Conservation (phyloP, 1,140 invertebrate species). For the Maconellicoccus hirsutus region DNA sequence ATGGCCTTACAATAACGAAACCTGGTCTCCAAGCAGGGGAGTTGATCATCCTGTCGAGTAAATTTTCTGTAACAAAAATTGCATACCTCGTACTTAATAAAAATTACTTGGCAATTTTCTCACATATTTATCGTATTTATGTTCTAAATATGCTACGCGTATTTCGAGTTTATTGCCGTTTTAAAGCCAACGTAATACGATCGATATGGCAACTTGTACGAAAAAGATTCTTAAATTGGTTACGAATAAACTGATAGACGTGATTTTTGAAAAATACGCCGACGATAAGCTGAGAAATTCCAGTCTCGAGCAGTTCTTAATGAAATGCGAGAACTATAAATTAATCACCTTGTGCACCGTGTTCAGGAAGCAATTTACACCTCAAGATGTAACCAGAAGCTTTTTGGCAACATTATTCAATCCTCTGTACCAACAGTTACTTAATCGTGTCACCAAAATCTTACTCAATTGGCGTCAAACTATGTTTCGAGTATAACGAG, state of each 20-base stretch:
- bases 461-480: not conserved
- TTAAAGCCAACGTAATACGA: too few relatives aligned
- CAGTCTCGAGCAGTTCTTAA: not conserved
- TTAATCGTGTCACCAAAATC: not conserved
- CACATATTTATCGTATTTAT: too few relatives aligned
- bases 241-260: not conserved
- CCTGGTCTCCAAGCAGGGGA: slow-evolving; percentile 57
- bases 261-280: slow-evolving; percentile 9
- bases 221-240: not conserved
- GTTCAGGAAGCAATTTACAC: not conserved
- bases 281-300: not conserved
- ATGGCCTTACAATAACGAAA: slow-evolving; percentile 52
- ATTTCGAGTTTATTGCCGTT: too few relatives aligned
- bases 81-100: not conserved
- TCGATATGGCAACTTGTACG: not conserved
- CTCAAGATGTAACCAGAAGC: not conserved
- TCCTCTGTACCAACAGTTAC: not conserved
- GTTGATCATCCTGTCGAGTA: slow-evolving; percentile 56
- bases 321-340: not conserved
- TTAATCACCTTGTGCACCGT: not conserved
- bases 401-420: not conserved
- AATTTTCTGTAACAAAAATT: slow-evolving; percentile 41
- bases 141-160: too few relatives aligned
- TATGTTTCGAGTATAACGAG: not conserved
- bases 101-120: too few relatives aligned